Base-by-base conservation (phyloP, 1,140 invertebrate genomes). In the Zaprionus capensis region DNA sequence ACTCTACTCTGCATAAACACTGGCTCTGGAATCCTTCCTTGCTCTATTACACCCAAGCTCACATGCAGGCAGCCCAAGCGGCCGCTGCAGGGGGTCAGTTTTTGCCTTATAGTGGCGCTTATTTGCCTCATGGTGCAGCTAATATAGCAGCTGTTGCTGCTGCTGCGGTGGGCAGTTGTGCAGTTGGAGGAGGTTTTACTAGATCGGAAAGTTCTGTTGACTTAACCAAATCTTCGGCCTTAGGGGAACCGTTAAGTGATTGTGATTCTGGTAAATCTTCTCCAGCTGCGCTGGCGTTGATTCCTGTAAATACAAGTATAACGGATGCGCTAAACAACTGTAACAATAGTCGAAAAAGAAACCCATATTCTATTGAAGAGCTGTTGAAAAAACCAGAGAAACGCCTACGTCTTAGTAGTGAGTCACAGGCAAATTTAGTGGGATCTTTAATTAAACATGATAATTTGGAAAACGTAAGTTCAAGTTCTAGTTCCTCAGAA, bases 341-440 rank as follows among this genome's bases (percentile, higher is more conserved):
- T 44, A 56, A 49, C 36, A 69, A 93, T 76, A 93, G 93, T 66
- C 95, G 95, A 78, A 97, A 97, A 91, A 95, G 95, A 56, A 97
- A 97, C 92, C 96, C 96, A 0, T 97, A 97, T 87, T 97, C 96
- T 0, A 98, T 98, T 81, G 97, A 98, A 86, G 97, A 97, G 86
- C 87, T 98, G 6, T 83, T 98, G 5, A 97, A 97, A 81, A 97
- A 97, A 74, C 96, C 96, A 7, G 95, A 95, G 66, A 95, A 95
- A 38, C 91, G 91, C 5, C 51, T 87, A 6, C 84, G 91, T 2
- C 56, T 88, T 0, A 74, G 56, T 20, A 72, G 74, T 58, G 36
- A 76, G 20, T 58, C 71, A 11, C 93, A 92, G 69, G 71, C 31
- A 92, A 93, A 62, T 90, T 38, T 70, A 6, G n/a, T 61, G 44